phyloP scores from a whole-genome alignment of 2,113 vertebrate species.

The Rana temporaria region DNA sequence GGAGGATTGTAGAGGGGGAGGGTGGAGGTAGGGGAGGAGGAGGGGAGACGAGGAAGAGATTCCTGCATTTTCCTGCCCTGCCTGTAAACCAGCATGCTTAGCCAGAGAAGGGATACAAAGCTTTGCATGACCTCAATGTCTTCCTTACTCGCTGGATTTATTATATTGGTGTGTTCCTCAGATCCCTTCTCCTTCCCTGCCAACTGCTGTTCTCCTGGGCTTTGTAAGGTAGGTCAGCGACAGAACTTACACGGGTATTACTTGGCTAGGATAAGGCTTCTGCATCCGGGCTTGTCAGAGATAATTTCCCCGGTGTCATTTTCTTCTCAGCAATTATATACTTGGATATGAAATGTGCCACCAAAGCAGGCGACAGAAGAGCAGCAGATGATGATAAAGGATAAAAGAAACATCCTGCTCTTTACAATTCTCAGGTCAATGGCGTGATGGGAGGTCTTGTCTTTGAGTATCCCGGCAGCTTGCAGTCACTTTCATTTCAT shows the following conservation, averaged over 20 bases:
- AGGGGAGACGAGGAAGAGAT: slow-evolving; percentile 51
- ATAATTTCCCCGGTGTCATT: background rate
- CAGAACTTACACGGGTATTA: background rate
- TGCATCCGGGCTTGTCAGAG: background rate
- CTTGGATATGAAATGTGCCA: background rate
- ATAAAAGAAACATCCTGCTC: background rate
- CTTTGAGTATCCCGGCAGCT: background rate
- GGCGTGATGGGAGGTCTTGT: background rate
- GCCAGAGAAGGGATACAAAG: slow-evolving; percentile 33
- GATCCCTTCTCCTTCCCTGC: background rate
- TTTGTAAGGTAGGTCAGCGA: slow-evolving; percentile 6
- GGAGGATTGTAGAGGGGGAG: slow-evolving; percentile 37
- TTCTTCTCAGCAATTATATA: too few relatives aligned
- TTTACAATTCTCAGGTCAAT: background rate
- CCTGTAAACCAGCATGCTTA: slow-evolving; percentile 48
- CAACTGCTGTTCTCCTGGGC: background rate
- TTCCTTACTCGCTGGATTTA: slow-evolving; percentile 36
- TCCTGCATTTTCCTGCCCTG: slow-evolving; percentile 51
- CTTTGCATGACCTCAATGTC: slow-evolving; percentile 42
- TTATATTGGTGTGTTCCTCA: background rate
- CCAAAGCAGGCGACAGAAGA: background rate
- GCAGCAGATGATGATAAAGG: background rate
- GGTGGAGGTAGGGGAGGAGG: slow-evolving; percentile 28
- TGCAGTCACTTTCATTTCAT: background rate
- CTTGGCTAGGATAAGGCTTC: background rate